A percentile compares a stretch with the other conserved stretches of the same genome.
phyloP scores from a whole-genome alignment of 2,797 vertebrate genomes.

The Sebastes vulpes region DNA sequence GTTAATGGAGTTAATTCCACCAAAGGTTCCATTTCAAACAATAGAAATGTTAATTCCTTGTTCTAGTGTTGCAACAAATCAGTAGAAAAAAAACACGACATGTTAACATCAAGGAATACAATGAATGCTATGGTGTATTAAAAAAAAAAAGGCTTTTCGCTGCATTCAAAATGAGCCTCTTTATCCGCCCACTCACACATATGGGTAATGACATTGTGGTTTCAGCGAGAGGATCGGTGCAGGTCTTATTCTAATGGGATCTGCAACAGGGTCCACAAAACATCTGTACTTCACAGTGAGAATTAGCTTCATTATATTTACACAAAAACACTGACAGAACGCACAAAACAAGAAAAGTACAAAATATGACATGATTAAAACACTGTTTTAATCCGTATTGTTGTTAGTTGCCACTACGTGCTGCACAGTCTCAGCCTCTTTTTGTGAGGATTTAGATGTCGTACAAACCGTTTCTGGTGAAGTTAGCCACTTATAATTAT shows the following conservation, averaged over 20 bases:
- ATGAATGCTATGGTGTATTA: background rate
- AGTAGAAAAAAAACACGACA: constrained; percentile 31
- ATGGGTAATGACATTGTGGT: constrained; percentile 29
- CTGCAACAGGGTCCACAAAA: constrained; percentile 60
- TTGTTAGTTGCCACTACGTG: constrained; percentile 7
- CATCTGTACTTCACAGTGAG: constrained; percentile 62
- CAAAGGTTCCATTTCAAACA: constrained; percentile 21
- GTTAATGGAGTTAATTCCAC: constrained; percentile 14
- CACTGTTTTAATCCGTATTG: background rate
- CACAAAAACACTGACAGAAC: constrained; percentile 60
- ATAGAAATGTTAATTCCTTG: constrained; percentile 29
- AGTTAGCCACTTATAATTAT: constrained; percentile 24
- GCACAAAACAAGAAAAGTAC: constrained; percentile 37
- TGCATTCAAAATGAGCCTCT: constrained; percentile 35
- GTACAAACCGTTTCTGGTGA: background rate
- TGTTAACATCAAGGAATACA: constrained; percentile 42
- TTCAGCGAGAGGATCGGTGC: constrained; percentile 30
- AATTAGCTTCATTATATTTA: constrained; percentile 52
- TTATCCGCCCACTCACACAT: constrained; percentile 47
- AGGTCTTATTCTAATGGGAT: constrained; percentile 48
- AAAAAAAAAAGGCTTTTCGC: background rate
- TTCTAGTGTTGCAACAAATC: constrained; percentile 37
- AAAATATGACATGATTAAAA: constrained; percentile 38
- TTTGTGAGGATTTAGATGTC: constrained; percentile 15
- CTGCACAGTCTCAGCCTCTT: constrained; percentile 40